These are phyloP conservation scores for Centroberyx gerrardi DNA, from an alignment of 2,797 vertebrate genomes.

Conservation along the genomic window DNA sequence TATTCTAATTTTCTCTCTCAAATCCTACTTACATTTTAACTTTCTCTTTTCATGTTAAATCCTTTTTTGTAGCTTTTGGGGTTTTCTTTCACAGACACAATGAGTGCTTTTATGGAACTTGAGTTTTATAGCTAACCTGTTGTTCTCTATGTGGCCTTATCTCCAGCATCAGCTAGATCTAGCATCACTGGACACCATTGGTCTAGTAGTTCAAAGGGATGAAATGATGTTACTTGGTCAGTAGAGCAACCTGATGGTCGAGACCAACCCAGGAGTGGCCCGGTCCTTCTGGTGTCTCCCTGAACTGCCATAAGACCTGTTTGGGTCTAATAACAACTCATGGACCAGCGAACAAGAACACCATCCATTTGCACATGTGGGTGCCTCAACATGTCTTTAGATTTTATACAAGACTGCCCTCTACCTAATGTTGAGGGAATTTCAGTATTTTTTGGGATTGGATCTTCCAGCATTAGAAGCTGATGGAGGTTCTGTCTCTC, in stretches of 20 bases:
- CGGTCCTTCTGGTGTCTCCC: neutral
- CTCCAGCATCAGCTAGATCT: neutral
- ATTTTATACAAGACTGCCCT: conserved; percentile 72
- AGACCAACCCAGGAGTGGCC: neutral
- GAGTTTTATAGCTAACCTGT: neutral
- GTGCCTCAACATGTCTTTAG: neutral
- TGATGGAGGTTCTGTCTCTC: neutral
- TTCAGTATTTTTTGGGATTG: neutral
- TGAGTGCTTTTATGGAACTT: neutral
- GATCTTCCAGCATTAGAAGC: too few species aligned
- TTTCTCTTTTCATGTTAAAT: too few species aligned
- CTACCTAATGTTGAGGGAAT: conserved; percentile 34
- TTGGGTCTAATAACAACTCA: conserved; percentile 30
- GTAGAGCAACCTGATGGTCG: neutral
- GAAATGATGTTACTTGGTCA: neutral
- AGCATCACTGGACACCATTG: neutral
- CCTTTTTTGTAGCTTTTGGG: too few species aligned
- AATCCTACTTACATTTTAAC: too few species aligned
- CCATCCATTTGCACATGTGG: neutral
- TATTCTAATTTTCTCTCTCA: too few species aligned
- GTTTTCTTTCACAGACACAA: neutral
- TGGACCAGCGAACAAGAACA: neutral
- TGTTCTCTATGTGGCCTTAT: neutral
- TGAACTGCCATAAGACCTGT: conserved; percentile 6
- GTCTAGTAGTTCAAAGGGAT: neutral